Conservation (phyloP, 2,888 invertebrate genomes). For the Nemotelus nigrinus region DNA sequence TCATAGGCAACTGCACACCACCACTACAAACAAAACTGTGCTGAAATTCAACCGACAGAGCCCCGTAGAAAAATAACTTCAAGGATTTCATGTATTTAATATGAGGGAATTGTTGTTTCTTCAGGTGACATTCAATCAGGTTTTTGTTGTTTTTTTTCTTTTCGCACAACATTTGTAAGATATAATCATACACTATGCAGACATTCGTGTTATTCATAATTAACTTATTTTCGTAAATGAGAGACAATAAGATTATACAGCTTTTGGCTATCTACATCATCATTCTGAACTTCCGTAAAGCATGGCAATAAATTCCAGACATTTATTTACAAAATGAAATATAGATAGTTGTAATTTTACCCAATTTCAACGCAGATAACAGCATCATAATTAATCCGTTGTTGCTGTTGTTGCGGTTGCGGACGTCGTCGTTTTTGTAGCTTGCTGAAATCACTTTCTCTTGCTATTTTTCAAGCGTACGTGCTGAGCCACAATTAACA, state of each 20-base stretch:
- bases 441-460: too few species aligned
- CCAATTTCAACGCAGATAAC: constrained; percentile 64
- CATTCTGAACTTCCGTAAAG: too few species aligned
- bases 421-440: too few species aligned
- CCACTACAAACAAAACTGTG: background rate
- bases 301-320: too few species aligned
- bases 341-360: constrained; percentile 53
- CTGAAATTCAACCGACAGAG: constrained; percentile 22
- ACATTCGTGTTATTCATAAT: too few species aligned
- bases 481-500: too few species aligned
- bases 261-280: too few species aligned
- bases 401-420: too few species aligned
- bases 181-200: background rate
- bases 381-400: constrained; percentile 61
- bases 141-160: constrained; percentile 21
- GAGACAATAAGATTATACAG: too few species aligned
- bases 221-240: too few species aligned
- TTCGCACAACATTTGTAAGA: background rate
- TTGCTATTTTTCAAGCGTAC: too few species aligned
- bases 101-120: constrained; percentile 43
- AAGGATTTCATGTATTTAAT: constrained; percentile 43
- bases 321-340: too few species aligned
- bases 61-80: constrained; percentile 21
- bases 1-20: background rate
- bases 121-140: constrained; percentile 45